Evolutionary conservation across 2,797 vertebrate species (phyloP), one percentile per base, ranked within the genome.

Genomic region (Synaphobranchus kaupii): DNA sequence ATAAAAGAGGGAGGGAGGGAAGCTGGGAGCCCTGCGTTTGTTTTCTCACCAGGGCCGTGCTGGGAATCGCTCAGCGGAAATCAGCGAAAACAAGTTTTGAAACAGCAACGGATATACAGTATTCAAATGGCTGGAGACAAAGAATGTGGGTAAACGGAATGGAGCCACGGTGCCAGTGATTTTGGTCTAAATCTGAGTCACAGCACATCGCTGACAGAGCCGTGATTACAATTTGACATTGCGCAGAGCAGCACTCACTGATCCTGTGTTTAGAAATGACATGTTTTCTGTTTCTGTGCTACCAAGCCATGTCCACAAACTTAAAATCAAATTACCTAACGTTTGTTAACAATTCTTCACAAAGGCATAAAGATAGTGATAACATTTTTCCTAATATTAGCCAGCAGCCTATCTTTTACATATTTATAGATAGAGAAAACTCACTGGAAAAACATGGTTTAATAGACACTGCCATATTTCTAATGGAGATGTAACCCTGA

Each of bases 91-190:
- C 82, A 84, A 47, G 28, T 8, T 15, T 66, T 39, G 31, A 73
- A 60, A 71, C 10, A 78, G 71, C 47, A 85, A 83, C 84, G 85
- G 86, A 44, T 80, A 84, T 81, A 50, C 2, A 5, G 87, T 88
- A 88, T 86, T 89, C 83, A 56, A 81, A 89, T 54, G 87, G 90
- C 85, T 25, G 71, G 84, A 86, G 85, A 87, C 88, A 87, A 13
- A 13, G 7, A 56, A 44, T 34, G 34, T n/a, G 58, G n/a, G 73
- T 9, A 68, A 28, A 89, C 39, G 63, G 47, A 78, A 39, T 81
- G 73, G 31, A 44, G 7, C 39, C 31, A 13, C 28, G 39, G 85
- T 52, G 34, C 9, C 50, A 60, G 22, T 0, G 31, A 28, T 28
- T 28, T 6, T 34, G 25, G 66, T 31, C 10, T 20, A 58, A 31